Conservation (phyloP, 2,113 vertebrate species). For the Acanthisitta chloris region DNA sequence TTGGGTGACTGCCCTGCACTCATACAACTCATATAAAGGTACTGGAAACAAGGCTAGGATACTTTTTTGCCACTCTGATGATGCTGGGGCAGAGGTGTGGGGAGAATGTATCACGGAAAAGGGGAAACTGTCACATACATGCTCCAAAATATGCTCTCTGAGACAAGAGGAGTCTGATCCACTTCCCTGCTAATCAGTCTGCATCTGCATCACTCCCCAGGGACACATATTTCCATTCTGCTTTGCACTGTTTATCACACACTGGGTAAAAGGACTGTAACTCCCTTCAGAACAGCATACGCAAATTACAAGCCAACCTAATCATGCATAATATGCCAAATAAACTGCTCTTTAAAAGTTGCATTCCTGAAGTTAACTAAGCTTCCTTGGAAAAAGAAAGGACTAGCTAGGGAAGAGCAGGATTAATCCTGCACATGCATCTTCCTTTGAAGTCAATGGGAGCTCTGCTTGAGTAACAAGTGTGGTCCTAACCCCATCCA, state of each 20-base stretch:
- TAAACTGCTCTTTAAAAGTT: neutral
- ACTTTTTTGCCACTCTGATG: neutral
- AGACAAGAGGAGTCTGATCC: neutral
- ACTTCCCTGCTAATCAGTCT: neutral
- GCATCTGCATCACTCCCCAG: neutral
- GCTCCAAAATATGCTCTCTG: neutral
- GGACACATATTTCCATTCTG: neutral
- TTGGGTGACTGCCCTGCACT: neutral
- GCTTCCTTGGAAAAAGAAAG: neutral
- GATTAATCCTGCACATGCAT: constrained; percentile 31
- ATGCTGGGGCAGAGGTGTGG: neutral
- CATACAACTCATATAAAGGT: neutral
- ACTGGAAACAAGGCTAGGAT: neutral
- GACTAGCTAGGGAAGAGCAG: neutral
- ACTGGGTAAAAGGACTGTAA: neutral
- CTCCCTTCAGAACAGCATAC: neutral
- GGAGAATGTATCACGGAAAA: neutral
- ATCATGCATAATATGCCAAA: neutral
- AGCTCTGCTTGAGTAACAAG: constrained; percentile 25
- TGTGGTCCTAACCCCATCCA: constrained; percentile 55
- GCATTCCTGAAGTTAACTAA: neutral
- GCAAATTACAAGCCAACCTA: neutral
- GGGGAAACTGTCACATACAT: neutral
- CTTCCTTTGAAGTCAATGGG: constrained; percentile 27
- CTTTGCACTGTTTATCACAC: neutral